Evolutionary conservation across 92 coral and sea anemone genomes (phyloP), one percentile per base, ranked within the genome.

Genomic region (Actinostola sp.): DNA sequence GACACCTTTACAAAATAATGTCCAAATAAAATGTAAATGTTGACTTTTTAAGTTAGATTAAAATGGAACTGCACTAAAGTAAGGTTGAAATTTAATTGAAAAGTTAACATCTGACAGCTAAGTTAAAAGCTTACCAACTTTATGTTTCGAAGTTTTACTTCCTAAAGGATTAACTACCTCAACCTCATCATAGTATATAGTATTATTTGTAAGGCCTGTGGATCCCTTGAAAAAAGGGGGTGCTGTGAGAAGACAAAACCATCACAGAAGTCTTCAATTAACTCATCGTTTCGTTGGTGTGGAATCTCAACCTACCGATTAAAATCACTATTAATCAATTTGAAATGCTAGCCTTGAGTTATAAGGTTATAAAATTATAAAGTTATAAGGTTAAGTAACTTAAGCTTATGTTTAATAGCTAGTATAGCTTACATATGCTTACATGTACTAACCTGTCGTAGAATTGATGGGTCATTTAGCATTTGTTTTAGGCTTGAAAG

Each of bases 381-480:
- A 51, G 4, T 51, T 51, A n/a, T n/a, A n/a, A n/a, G n/a, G n/a
- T n/a, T n/a, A n/a, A n/a, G n/a, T n/a, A n/a, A n/a, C n/a, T n/a
- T n/a, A n/a, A n/a, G n/a, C n/a, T n/a, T n/a, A n/a, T n/a, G n/a
- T n/a, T n/a, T n/a, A n/a, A n/a, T n/a, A n/a, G n/a, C n/a, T n/a
- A n/a, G n/a, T n/a, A n/a, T n/a, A n/a, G n/a, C n/a, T n/a, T n/a
- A n/a, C n/a, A n/a, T 51, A n/a, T 24, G 24, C 3, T 51, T 51
- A 3, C 21, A 3, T 4, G 24, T 4, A 5, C 7, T 23, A 6
- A 59, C 66, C 66, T 59, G 66, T 5, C 30, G 5, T 5, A 59
- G 30, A 59, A 59, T 59, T 17, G 32, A 63, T 3, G 70, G 70
- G 24, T 70, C 44, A 70, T 70, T 70, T 38, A 70, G 31, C 65